Evolutionary conservation across 1,140 invertebrate species (phyloP).

Genomic region (Drosophila punjabiensis): DNA sequence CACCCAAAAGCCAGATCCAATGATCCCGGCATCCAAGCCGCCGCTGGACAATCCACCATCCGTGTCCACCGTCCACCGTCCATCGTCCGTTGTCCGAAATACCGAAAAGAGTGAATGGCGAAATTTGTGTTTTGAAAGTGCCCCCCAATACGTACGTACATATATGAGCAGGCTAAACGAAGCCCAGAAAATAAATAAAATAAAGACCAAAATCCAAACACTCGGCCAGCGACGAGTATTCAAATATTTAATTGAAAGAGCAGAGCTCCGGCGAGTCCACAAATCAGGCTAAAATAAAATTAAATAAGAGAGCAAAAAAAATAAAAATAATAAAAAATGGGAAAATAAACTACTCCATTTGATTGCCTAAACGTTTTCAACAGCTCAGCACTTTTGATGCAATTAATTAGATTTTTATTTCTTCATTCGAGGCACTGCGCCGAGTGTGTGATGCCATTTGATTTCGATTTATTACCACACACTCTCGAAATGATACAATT

Average conservation of each 20-base stretch:
- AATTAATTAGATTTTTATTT: slow-evolving; percentile 83
- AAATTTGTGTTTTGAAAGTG: slow-evolving; percentile 58
- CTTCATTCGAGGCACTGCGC: slow-evolving; percentile 56
- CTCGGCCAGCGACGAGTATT: slow-evolving; percentile 48
- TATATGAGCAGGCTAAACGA: slow-evolving; percentile 19
- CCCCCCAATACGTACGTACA: not conserved
- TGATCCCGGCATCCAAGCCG: slow-evolving; percentile 12
- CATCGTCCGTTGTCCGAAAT: not conserved
- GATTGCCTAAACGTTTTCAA: slow-evolving; percentile 81
- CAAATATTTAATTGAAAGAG: slow-evolving; percentile 75
- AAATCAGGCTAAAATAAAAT: slow-evolving; percentile 46
- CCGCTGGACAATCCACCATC: slow-evolving; percentile 6
- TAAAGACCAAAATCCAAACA: slow-evolving; percentile 38
- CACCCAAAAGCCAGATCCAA: slow-evolving; percentile 19
- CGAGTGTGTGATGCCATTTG: slow-evolving; percentile 57
- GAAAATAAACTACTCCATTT: slow-evolving; percentile 64
- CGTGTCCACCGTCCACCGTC: not conserved
- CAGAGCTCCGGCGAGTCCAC: slow-evolving; percentile 31
- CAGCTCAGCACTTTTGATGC: slow-evolving; percentile 76
- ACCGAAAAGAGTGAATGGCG: slow-evolving; percentile 54
- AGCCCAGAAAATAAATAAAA: slow-evolving; percentile 16
- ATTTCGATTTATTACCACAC: slow-evolving; percentile 83
- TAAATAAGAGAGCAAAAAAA: slow-evolving; percentile 15
- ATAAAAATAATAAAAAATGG: not conserved
- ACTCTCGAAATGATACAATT: slow-evolving; percentile 79